Evolutionary conservation across 2,888 invertebrate species (phyloP), one percentile per base, ranked within the genome.

Genomic region (Palloptera scutellata): DNA sequence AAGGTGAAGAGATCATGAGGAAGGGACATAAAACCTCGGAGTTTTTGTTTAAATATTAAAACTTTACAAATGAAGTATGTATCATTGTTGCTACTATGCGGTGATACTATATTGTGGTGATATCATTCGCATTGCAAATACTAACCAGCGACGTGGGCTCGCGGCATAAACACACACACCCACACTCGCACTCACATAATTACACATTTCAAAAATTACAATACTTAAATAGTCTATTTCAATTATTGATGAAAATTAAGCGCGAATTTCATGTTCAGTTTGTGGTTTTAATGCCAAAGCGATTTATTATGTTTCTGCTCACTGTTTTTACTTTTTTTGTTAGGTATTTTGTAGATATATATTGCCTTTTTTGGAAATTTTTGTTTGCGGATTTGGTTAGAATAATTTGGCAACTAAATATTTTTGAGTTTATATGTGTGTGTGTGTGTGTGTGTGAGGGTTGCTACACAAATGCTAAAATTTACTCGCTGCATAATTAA

Each of bases 161-260:
- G 30, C 6, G 30, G 3, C 30, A 30, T 6, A 30, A 2, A 30
- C 30, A 30, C 30, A 30, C 3, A 30, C 30, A 4, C n/a, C n/a
- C n/a, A n/a, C n/a, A n/a, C n/a, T n/a, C n/a, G n/a, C n/a, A n/a
- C n/a, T n/a, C n/a, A n/a, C n/a, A n/a, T n/a, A n/a, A n/a, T n/a
- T n/a, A n/a, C 30, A 30, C 30, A 30, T 30, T 30, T 30, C 30
- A 30, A 30, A 30, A 30, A 30, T 78, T 78, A 77, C 77, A 78
- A 70, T 73, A 72, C 73, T 64, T 52, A 58, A 66, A 70, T 72
- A 77, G 72, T 5, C 58, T 20, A 52, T 52, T 51, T 64, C 41
- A 69, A 80, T 78, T 77, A 77, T 79, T 78, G 73, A 78, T 78
- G 72, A 67, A 72, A 74, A 75, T 76, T 73, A 73, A 75, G 70